phyloP scores from a whole-genome alignment of 2,113 vertebrate species.

The Tychaedon coryphoeus region DNA sequence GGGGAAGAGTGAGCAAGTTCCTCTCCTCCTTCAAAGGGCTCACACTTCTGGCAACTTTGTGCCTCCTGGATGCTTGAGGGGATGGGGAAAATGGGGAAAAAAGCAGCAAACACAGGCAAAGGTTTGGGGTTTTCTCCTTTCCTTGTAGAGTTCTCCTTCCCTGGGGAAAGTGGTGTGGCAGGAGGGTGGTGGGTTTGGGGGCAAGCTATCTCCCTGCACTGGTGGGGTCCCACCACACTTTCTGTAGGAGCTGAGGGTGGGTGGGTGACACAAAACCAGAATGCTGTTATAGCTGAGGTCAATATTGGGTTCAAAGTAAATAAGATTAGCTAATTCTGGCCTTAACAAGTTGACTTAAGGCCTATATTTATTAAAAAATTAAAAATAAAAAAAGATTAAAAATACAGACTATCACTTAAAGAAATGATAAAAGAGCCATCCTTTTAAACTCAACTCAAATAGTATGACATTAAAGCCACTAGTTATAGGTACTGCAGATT shows the following conservation, averaged over 20 bases:
- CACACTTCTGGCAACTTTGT: not conserved
- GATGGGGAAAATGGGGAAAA: not conserved
- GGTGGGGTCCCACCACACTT: rapidly evolving
- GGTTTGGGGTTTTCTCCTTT: not conserved
- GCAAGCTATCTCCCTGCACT: rapidly evolving
- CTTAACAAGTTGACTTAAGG: not conserved
- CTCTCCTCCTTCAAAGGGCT: not conserved
- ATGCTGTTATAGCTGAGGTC: not conserved
- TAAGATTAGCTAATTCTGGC: not conserved
- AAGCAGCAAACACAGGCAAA: rapidly evolving
- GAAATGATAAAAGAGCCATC: constrained; percentile 52
- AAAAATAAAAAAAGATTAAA: too few species aligned
- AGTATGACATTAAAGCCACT: constrained; percentile 56
- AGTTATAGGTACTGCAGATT: constrained; percentile 63
- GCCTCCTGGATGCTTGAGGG: not conserved
- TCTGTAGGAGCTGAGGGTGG: rapidly evolving
- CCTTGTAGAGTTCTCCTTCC: not conserved
- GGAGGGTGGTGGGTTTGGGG: not conserved
- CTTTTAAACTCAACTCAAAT: constrained; percentile 67
- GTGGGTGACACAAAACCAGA: not conserved
- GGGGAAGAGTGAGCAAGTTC: rapidly evolving
- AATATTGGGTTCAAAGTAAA: not conserved
- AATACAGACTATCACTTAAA: constrained; percentile 45
- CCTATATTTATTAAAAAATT: not conserved
- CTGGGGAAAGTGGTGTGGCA: not conserved